Conservation (phyloP, 2,797 vertebrate species). For the Cottoperca gobio region DNA sequence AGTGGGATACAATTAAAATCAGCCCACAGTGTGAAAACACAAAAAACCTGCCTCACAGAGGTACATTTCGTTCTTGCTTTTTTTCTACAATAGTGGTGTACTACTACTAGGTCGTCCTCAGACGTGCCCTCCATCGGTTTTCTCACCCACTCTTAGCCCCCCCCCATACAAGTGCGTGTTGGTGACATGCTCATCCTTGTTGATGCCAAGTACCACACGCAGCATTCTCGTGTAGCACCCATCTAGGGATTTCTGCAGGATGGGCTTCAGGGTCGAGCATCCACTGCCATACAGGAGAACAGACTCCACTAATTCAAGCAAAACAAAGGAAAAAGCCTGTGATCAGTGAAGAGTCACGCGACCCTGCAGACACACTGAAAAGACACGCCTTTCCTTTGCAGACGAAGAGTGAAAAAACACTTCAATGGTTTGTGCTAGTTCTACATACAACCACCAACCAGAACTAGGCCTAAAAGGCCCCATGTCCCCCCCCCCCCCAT, state of each 20-base stretch:
- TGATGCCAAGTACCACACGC: too few species aligned
- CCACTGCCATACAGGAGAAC: too few species aligned
- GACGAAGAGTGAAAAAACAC: conserved; percentile 68
- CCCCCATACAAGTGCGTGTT: too few species aligned
- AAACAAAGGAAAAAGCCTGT: conserved; percentile 28
- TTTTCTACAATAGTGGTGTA: conserved; percentile 28
- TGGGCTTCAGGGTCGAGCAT: too few species aligned
- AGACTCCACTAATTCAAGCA: conserved; percentile 49
- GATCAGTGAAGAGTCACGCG: conserved; percentile 56
- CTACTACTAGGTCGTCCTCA: too few species aligned
- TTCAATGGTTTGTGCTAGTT: conserved; percentile 42
- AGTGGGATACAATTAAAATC: conserved; percentile 56
- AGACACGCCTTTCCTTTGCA: conserved; percentile 79
- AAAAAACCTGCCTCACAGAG: conserved; percentile 30
- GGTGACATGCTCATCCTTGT: too few species aligned
- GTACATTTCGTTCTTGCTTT: conserved; percentile 37
- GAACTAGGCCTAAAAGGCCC: conserved; percentile 37
- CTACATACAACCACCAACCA: conserved; percentile 62
- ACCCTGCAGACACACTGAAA: conserved; percentile 60
- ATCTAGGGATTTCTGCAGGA: too few species aligned
- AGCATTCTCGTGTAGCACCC: too few species aligned
- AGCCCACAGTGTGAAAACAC: conserved; percentile 38
- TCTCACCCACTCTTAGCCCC: too few species aligned
- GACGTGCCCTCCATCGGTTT: too few species aligned
- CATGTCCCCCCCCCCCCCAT: conserved; percentile 20